Base-by-base conservation (phyloP, 1,140 invertebrate genomes). In the Aphelenchoides fujianensis region DNA sequence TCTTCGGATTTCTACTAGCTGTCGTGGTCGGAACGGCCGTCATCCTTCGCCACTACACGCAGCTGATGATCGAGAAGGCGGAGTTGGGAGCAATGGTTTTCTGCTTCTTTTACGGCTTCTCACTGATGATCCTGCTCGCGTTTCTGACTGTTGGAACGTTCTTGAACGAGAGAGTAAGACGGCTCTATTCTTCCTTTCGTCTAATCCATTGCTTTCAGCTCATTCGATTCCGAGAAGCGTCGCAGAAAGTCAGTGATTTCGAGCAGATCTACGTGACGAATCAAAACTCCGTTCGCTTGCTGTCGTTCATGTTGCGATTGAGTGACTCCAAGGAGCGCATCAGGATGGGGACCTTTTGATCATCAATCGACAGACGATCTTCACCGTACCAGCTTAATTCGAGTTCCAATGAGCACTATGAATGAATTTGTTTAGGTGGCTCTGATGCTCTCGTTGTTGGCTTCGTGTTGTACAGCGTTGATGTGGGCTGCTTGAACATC, bases 401-500 rank as follows among this genome's bases (percentile, higher is more conserved):
- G n/a, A n/a, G n/a, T n/a, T n/a, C n/a, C n/a, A n/a, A n/a, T n/a
- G n/a, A n/a, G n/a, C n/a, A n/a, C n/a, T n/a, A n/a, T n/a, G n/a
- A n/a, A n/a, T n/a, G 34, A 59, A 59, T 59, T 12, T 48, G 5
- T 59, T 59, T 59, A 59, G 55, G 12, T 59, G 19, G 7, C 19
- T 5, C 28, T 59, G 27, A 32, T 59, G 5, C 55, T 59, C 55
- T 59, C 7, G 55, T 59, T 59, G 5, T 59, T 59, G 63, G 63
- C 1, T 35, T 66, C 34, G 31, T 31, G 9, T n/a, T 66, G 12
- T 66, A 66, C 7, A 36, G 16, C 12, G 31, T 30, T 16, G 63
- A 66, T 48, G 12, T 19, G 2, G 63, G 63, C 19, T 66, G 63
- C 53, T 66, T 66, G 63, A 30, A 66, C 32, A 12, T 66, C 19